Evolutionary conservation across 37 sponge, comb jelly and placozoan genomes (phyloP).

Genomic region (Axinella damicornis): DNA sequence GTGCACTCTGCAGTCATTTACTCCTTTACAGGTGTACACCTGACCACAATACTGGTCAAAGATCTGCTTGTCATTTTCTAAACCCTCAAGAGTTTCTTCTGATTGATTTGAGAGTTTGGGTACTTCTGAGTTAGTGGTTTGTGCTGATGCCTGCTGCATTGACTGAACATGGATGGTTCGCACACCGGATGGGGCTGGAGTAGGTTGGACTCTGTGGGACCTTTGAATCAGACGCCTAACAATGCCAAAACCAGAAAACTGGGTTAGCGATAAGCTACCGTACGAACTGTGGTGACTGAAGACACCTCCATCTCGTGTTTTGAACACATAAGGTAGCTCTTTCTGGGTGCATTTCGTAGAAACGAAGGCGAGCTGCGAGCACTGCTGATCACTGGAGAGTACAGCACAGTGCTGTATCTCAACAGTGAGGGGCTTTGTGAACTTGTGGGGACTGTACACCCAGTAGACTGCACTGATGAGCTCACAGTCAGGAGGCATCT

Average conservation of each 20-base stretch:
- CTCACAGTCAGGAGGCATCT: not conserved
- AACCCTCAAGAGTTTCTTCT: too few species aligned
- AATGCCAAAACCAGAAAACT: not conserved
- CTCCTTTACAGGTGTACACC: too few species aligned
- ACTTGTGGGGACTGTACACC: not conserved
- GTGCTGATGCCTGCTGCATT: too few species aligned
- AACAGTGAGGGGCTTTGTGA: not conserved
- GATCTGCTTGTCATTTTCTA: too few species aligned
- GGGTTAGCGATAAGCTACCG: not conserved
- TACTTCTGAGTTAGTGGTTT: too few species aligned
- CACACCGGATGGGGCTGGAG: too few species aligned
- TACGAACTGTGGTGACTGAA: not conserved
- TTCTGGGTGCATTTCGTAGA: not conserved
- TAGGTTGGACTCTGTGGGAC: too few species aligned
- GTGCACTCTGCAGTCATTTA: too few species aligned
- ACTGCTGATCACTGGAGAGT: not conserved
- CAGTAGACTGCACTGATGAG: slow-evolving; percentile 15
- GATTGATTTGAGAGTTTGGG: too few species aligned
- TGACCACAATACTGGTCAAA: too few species aligned
- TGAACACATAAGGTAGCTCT: not conserved
- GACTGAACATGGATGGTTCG: too few species aligned
- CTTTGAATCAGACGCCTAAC: too few species aligned
- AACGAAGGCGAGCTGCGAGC: not conserved
- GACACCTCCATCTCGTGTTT: not conserved
- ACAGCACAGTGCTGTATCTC: slow-evolving; percentile 14